Conservation (phyloP, 2,797 vertebrate species). For the Cyclura pinguis region DNA sequence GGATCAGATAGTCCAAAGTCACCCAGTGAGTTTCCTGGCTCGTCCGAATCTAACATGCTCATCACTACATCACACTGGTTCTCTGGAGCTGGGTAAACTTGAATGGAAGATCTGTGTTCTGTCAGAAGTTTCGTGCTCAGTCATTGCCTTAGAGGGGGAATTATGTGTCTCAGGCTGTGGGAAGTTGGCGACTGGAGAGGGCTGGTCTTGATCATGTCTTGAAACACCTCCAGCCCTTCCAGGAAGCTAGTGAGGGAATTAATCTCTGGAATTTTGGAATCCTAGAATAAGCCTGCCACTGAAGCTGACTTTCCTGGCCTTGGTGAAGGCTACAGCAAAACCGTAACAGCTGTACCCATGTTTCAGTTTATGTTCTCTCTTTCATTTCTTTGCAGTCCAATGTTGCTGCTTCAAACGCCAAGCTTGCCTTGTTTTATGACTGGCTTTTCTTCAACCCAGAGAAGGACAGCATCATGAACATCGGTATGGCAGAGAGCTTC, state of each 20-base stretch:
- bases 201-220: neutral
- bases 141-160: neutral
- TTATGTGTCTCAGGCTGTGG: neutral
- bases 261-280: no score
- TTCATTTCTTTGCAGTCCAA: slow-evolving; percentile 85
- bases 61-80: no score
- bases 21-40: no score
- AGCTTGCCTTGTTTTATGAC: slow-evolving; percentile 96
- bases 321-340: neutral
- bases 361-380: accelerated
- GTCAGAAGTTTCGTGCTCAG: neutral
- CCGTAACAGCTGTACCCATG: accelerated
- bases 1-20: no score
- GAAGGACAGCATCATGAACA: slow-evolving; percentile 99
- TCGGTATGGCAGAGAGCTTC: slow-evolving; percentile 79
- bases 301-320: neutral
- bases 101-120: neutral
- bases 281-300: neutral
- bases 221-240: neutral
- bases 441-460: slow-evolving; percentile 98
- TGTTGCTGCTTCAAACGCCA: slow-evolving; percentile 95
- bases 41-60: no score
- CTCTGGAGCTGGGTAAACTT: neutral
- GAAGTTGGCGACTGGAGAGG: neutral
- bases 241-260: neutral